Base-by-base conservation (phyloP, 2,797 vertebrate species). In the Macropodus opercularis region DNA sequence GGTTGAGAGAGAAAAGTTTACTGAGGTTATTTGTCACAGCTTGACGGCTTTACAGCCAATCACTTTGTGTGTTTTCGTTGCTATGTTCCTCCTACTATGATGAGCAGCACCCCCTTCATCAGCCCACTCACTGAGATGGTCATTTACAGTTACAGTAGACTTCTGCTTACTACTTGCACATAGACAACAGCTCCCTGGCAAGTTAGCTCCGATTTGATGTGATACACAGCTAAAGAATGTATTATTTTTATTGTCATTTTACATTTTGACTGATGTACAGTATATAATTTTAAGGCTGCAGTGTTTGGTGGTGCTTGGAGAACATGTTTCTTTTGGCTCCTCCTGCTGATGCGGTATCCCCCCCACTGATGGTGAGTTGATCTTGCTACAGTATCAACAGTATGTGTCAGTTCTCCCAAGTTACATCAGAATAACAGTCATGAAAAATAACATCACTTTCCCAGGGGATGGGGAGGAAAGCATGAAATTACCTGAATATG, bases 11-110 rank as follows among this genome's bases (percentile, higher is more conserved):
- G 67, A 38, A 47, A 50, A 48, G 43, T 29, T 24, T 31, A 29
- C 31, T 44, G n/a, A 0, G 1, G 39, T 27, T 38, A 42, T 54
- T 19, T 32, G 40, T 55, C 49, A 48, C 10, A 8, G 21, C 15
- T 57, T 71, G 40, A 41, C 68, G 55, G 69, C 43, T 67, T 49
- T 55, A 50, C 48, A 17, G 49, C 56, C 48, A 70, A 59, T 63
- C 27, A 60, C 24, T 40, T 14, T 50, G 42, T 51, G 54, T 53
- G 26, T 44, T 57, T 32, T 17, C 22, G n/a, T 40, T 12, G 13
- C 49, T 0, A 24, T 44, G 19, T 23, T 44, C 15, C 26, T 23
- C 21, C 15, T 38, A 11, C 31, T 23, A 38, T 7, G 12, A 60
- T 27, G 5, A 57, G 15, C 40, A 15, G 4, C 17, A 17, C 47